A percentile compares a stretch with the other conserved stretches of the same genome.
Conservation (phyloP, 2,797 vertebrate species). For the Antennarius maculatus region DNA sequence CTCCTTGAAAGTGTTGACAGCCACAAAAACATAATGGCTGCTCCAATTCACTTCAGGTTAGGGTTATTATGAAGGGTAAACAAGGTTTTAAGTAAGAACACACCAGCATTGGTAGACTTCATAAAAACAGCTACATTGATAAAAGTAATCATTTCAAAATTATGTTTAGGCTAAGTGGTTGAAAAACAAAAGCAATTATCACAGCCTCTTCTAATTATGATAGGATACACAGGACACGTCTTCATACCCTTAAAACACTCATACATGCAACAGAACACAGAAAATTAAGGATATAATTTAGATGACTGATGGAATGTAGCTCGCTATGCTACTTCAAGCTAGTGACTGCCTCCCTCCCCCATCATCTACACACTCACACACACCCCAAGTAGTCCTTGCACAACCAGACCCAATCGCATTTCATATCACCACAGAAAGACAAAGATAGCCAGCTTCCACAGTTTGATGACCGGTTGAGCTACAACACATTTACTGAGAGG, state of each 20-base stretch:
- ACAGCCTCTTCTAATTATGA: background rate
- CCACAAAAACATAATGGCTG: constrained; percentile 62
- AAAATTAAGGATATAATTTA: constrained; percentile 11
- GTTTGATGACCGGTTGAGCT: constrained; percentile 69
- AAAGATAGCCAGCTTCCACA: constrained; percentile 75
- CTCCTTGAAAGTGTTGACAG: constrained; percentile 42
- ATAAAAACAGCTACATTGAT: background rate
- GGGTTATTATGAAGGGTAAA: background rate
- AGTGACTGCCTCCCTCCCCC: constrained; percentile 66
- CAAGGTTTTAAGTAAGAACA: background rate
- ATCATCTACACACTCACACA: constrained; percentile 46
- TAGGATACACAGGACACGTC: constrained; percentile 22
- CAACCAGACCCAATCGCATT: constrained; percentile 76
- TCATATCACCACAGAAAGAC: constrained; percentile 78
- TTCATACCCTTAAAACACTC: constrained; percentile 25
- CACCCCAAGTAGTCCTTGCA: constrained; percentile 32
- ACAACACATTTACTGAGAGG: constrained; percentile 67
- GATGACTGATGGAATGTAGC: constrained; percentile 21
- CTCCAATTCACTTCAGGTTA: constrained; percentile 38
- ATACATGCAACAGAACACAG: constrained; percentile 1
- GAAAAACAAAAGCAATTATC: background rate
- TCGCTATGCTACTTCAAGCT: constrained; percentile 46
- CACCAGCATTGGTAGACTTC: background rate
- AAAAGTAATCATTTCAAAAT: no score
- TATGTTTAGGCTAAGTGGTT: background rate